These are phyloP conservation scores for Hydropsyche tenuis DNA, from an alignment of 1,140 invertebrate genomes.

Conservation along the genomic window DNA sequence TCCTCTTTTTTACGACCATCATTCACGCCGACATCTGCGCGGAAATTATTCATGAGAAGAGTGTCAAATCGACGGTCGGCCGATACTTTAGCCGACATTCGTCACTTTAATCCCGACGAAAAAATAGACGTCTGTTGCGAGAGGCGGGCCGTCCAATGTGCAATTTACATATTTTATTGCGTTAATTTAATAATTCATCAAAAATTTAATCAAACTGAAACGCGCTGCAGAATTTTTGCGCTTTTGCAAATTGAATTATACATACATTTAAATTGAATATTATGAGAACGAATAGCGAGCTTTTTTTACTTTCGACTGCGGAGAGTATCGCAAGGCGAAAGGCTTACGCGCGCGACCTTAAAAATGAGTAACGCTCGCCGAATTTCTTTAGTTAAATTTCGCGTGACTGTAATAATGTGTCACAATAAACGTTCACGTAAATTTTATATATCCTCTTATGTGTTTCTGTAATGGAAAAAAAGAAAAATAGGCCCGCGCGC, in stretches of 20 bases:
- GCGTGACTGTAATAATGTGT: slow-evolving; percentile 30
- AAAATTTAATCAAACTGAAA: slow-evolving; percentile 9
- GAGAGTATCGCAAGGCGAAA: background rate
- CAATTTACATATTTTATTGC: slow-evolving; percentile 24
- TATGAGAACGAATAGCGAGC: too few species aligned
- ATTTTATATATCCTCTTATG: slow-evolving; percentile 22
- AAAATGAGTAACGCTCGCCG: slow-evolving; percentile 20
- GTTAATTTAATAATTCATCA: slow-evolving; percentile 18
- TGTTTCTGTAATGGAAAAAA: slow-evolving; percentile 18
- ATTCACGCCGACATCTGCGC: slow-evolving; percentile 40
- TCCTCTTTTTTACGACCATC: slow-evolving; percentile 46
- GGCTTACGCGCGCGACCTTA: slow-evolving; percentile 6
- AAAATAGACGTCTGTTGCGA: background rate
- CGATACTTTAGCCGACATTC: slow-evolving; percentile 29
- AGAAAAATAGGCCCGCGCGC: slow-evolving; percentile 8
- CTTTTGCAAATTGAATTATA: too few species aligned
- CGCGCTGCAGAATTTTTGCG: too few species aligned
- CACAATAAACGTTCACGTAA: slow-evolving; percentile 19
- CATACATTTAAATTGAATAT: too few species aligned
- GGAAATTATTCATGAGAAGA: slow-evolving; percentile 50
- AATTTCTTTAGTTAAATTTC: slow-evolving; percentile 28
- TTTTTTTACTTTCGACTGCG: too few species aligned
- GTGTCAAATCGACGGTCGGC: slow-evolving; percentile 35
- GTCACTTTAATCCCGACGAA: slow-evolving; percentile 21
- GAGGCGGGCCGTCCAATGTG: background rate